Evolutionary conservation across 2,797 vertebrate species (phyloP), one percentile per base, ranked within the genome.

Genomic region (Sebastes melanostomus): DNA sequence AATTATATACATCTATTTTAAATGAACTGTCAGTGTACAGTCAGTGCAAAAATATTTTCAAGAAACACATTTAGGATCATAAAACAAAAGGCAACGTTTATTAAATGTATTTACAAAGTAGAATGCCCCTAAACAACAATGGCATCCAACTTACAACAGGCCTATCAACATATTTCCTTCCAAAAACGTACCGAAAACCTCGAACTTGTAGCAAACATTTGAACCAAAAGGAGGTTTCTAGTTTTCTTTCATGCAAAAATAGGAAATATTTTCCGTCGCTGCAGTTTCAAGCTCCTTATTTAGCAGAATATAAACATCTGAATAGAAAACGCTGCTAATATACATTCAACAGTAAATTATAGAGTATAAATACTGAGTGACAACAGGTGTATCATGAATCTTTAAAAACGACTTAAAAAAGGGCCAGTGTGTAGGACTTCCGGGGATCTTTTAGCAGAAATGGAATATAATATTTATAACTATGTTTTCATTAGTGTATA

Each of bases 21-120:
- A n/a, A n/a, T 5, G n/a, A 29, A 59, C 58, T 18, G 25, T 59
- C 29, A 12, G 38, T 42, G 38, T 42, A 38, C 38, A 42, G 59
- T 50, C 16, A 54, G 29, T 32, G n/a, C 9, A 34, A 25, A 70
- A 27, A 20, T 24, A 58, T 12, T 24, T 56, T 6, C 30, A 72
- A 42, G 12, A 54, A 65, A 13, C 11, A 38, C 3, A 0, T 25
- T 59, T 2, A 11, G 7, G 2, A 20, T 79, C 11, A 52, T 54
- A 62, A 80, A 88, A 67, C 54, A 66, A 78, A 66, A 13, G 4
- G 8, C 2, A 81, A 77, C 0, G 59, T 92, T 92, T 91, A 91
- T 91, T 92, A 71, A 82, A 74, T 27, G 6, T 73, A 88, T 88
- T 85, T 81, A 88, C 86, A 92, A 68, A 60, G 27, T 10, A 67